Percentiles rank a stretch among this genome's conserved stretches.
Conservation (phyloP, 2,888 invertebrate species). For the Epicampocera succincta region DNA sequence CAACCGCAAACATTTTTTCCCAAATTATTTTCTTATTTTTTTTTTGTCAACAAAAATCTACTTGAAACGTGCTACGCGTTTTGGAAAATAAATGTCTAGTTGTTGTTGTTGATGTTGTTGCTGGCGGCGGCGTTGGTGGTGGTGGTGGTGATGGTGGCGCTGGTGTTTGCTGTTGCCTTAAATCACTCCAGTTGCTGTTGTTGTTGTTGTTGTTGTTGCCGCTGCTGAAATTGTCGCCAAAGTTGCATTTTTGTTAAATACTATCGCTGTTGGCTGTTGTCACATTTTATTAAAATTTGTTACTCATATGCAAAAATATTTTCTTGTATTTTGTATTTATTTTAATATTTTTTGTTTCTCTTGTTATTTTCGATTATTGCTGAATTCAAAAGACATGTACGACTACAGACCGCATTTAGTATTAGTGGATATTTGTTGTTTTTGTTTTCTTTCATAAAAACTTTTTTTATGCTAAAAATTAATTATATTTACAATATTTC, state of each 20-base stretch:
- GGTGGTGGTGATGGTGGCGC: not conserved
- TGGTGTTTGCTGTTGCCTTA: no score
- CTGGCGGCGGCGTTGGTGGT: not conserved
- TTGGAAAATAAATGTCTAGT: not conserved
- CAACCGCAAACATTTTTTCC: conserved; percentile 33
- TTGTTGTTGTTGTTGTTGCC: not conserved
- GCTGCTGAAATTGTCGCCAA: conserved; percentile 49
- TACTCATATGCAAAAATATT: conserved; percentile 66
- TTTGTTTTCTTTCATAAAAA: not conserved
- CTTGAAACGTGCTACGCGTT: conserved; percentile 23
- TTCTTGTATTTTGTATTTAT: conserved; percentile 12
- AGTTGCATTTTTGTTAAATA: conserved; percentile 6
- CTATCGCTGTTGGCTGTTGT: conserved; percentile 43
- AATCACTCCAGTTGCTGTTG: not conserved
- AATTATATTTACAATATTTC: conserved; percentile 19
- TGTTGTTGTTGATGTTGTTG: not conserved
- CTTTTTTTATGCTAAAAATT: conserved; percentile 1
- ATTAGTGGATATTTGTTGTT: conserved; percentile 28
- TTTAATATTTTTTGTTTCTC: conserved; percentile 5
- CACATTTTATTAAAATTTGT: conserved; percentile 55
- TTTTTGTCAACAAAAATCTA: not conserved
- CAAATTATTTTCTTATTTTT: no score
- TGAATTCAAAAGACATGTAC: not conserved
- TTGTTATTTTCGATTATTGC: conserved; percentile 7
- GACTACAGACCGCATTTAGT: not conserved